phyloP scores from a whole-genome alignment of 2,797 vertebrate species.

The Xerus rutilus region DNA sequence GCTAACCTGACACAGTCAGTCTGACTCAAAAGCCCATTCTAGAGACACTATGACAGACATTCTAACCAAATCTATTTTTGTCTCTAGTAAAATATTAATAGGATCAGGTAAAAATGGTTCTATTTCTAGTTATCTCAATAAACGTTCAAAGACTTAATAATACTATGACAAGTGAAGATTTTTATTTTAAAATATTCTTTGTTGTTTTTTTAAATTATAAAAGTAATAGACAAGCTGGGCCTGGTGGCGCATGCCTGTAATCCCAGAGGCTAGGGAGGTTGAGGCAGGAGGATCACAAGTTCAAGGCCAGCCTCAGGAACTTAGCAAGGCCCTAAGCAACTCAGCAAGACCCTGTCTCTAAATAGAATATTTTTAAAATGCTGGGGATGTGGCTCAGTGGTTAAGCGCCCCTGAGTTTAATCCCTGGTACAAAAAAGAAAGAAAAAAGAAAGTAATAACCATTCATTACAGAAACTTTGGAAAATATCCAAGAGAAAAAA shows the following conservation, averaged over 20 bases:
- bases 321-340: too few species aligned
- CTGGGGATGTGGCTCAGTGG: too few species aligned
- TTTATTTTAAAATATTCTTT: constrained; percentile 36
- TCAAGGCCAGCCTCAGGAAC: too few species aligned
- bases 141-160: constrained; percentile 35
- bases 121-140: constrained; percentile 45
- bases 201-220: not conserved
- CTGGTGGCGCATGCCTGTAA: too few species aligned
- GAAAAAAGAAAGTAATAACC: not conserved
- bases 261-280: too few species aligned
- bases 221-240: too few species aligned
- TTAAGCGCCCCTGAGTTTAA: too few species aligned
- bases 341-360: too few species aligned
- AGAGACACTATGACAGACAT: not conserved
- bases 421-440: not conserved
- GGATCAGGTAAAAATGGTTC: not conserved
- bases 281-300: too few species aligned
- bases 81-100: constrained; percentile 24
- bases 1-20: not conserved
- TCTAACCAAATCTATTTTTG: not conserved
- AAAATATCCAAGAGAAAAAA: constrained; percentile 43
- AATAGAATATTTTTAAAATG: too few species aligned
- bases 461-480: constrained; percentile 16
- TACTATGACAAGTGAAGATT: constrained; percentile 6
- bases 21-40: not conserved